These are phyloP conservation scores for Macrosteles quadrilineatus DNA, from an alignment of 1,140 invertebrate species.

Conservation along the genomic window DNA sequence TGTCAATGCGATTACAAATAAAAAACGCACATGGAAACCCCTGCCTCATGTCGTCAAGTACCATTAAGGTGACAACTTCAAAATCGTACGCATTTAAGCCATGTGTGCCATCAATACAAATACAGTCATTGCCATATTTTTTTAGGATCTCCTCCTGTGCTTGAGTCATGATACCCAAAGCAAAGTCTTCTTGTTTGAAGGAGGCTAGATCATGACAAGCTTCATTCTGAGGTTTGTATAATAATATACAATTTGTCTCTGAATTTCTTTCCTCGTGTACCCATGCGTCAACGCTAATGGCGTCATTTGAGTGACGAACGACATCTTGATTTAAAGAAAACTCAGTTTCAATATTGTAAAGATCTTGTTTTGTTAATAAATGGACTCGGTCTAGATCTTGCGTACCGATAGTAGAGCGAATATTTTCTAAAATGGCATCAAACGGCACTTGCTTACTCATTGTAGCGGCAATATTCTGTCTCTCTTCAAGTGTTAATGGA, in stretches of 20 bases:
- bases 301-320: neutral
- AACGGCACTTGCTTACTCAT: conserved; percentile 5
- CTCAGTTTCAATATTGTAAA: conserved; percentile 3
- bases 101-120: neutral
- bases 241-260: neutral
- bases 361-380: conserved; percentile 16
- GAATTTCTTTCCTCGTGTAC: neutral
- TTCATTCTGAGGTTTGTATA: conserved; percentile 5
- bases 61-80: neutral
- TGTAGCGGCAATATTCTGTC: neutral
- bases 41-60: neutral
- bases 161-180: too few relatives aligned
- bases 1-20: too few relatives aligned
- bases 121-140: too few relatives aligned
- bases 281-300: too few relatives aligned
- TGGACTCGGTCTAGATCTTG: neutral
- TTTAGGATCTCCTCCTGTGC: too few relatives aligned
- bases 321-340: neutral
- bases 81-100: neutral
- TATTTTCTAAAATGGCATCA: conserved; percentile 3
- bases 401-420: neutral
- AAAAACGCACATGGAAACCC: too few relatives aligned
- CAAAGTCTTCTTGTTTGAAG: too few relatives aligned
- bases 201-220: neutral
- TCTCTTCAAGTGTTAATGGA: neutral